These are phyloP conservation scores for Tinea pellionella DNA, from an alignment of 2,888 invertebrate genomes.

Conservation along the genomic window DNA sequence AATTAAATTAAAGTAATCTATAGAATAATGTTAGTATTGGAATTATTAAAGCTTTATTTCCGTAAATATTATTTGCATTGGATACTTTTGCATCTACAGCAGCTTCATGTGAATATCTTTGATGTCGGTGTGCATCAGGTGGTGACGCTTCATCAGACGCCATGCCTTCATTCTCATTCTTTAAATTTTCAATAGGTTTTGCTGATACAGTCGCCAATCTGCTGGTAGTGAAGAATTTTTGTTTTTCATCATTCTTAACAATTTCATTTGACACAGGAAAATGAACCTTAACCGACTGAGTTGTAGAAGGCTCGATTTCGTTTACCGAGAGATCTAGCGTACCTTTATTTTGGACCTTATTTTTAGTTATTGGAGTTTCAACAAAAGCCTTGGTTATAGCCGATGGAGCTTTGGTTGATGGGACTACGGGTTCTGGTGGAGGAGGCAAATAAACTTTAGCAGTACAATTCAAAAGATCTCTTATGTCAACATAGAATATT, in stretches of 20 bases:
- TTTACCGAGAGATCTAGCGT: conserved; percentile 13
- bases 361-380: conserved; percentile 17
- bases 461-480: conserved; percentile 44
- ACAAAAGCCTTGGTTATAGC: conserved; percentile 20
- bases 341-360: conserved; percentile 16
- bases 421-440: not conserved
- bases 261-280: conserved; percentile 17
- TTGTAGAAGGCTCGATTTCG: conserved; percentile 12
- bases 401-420: not conserved
- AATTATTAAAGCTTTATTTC: conserved; percentile 7
- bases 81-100: not conserved
- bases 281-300: conserved; percentile 2
- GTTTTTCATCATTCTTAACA: not conserved
- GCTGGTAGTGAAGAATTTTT: conserved; percentile 39
- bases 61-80: not conserved
- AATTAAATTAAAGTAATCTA: conserved; percentile 3
- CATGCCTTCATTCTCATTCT: conserved; percentile 40
- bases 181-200: conserved; percentile 36
- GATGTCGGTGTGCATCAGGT: not conserved
- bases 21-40: conserved; percentile 8
- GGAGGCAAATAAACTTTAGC: not conserved
- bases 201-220: conserved; percentile 53
- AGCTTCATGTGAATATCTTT: conserved; percentile 3
- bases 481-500: conserved; percentile 47
- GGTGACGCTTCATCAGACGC: conserved; percentile 48